phyloP scores from a whole-genome alignment of 2,888 invertebrate genomes.

The Lasioglossum malachurum region DNA sequence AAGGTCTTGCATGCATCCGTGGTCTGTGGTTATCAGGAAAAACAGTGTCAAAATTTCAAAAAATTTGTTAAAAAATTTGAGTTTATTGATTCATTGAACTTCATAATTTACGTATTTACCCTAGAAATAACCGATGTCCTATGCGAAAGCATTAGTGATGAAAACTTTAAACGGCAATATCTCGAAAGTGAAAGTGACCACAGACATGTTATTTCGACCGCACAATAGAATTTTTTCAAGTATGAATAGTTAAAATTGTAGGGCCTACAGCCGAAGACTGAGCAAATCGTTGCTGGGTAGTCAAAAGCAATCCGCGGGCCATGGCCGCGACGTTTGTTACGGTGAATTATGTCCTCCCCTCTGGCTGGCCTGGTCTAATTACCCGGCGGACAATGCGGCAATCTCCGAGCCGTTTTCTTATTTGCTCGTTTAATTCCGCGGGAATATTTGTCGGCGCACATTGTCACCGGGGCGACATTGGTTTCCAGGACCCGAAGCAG shows the following conservation, averaged over 20 bases:
- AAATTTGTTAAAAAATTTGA: too few relatives aligned
- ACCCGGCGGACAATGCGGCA: constrained; percentile 45
- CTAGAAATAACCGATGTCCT: too few relatives aligned
- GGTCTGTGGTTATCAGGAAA: too few relatives aligned
- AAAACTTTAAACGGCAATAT: too few relatives aligned
- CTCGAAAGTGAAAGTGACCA: too few relatives aligned
- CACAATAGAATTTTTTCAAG: not conserved
- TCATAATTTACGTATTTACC: too few relatives aligned
- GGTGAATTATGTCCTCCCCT: not conserved
- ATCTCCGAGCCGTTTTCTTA: constrained; percentile 34
- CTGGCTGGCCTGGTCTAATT: constrained; percentile 31
- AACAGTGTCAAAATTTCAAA: too few relatives aligned
- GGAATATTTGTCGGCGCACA: constrained; percentile 16
- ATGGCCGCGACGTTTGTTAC: not conserved
- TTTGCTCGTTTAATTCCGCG: constrained; percentile 11
- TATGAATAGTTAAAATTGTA: not conserved
- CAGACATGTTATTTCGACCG: not conserved
- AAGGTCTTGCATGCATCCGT: not conserved
- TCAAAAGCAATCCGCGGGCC: not conserved
- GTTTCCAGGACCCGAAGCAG: constrained; percentile 89
- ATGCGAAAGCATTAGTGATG: too few relatives aligned
- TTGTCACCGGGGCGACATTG: constrained; percentile 32
- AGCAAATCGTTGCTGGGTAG: not conserved
- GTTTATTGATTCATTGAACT: too few relatives aligned
- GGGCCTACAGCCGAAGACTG: not conserved